Evolutionary conservation across 2,888 invertebrate species (phyloP).

Genomic region (Prenolepis imparis): DNA sequence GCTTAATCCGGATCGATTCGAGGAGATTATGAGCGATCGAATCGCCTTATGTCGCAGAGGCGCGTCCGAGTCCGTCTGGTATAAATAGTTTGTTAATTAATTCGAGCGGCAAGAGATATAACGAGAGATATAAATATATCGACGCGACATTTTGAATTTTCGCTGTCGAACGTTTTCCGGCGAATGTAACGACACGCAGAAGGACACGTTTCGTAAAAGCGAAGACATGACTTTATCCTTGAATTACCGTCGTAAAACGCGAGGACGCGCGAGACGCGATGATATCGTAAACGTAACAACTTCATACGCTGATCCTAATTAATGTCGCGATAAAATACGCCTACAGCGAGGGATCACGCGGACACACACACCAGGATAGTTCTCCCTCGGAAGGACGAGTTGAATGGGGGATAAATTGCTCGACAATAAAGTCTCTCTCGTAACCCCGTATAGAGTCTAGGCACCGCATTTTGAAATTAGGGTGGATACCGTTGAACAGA

Average conservation of each 20-base stretch:
- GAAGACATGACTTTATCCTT: slow-evolving; percentile 16
- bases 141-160: slow-evolving; percentile 36
- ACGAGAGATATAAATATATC: slow-evolving; percentile 36
- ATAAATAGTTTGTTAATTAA: slow-evolving; percentile 47
- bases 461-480: slow-evolving; percentile 27
- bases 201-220: slow-evolving; percentile 21
- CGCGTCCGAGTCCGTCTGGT: slow-evolving; percentile 4
- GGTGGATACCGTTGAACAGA: slow-evolving; percentile 13
- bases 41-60: not conserved
- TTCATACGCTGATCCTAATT: slow-evolving; percentile 44
- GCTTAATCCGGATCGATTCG: slow-evolving; percentile 53
- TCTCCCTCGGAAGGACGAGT: slow-evolving; percentile 25
- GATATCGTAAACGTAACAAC: slow-evolving; percentile 37
- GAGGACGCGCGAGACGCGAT: slow-evolving; percentile 16
- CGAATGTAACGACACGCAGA: not conserved
- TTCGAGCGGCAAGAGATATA: slow-evolving; percentile 19
- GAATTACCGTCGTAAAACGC: slow-evolving; percentile 40
- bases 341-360: not conserved
- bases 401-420: slow-evolving; percentile 74
- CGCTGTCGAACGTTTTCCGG: not conserved
- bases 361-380: slow-evolving; percentile 23
- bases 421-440: slow-evolving; percentile 65
- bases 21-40: slow-evolving; percentile 43
- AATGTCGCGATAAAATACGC: slow-evolving; percentile 29
- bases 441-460: not conserved